A percentile compares a stretch with the other conserved stretches of the same genome.
Conservation (phyloP, 2,888 invertebrate genomes). For the Diachrysia chrysitis region DNA sequence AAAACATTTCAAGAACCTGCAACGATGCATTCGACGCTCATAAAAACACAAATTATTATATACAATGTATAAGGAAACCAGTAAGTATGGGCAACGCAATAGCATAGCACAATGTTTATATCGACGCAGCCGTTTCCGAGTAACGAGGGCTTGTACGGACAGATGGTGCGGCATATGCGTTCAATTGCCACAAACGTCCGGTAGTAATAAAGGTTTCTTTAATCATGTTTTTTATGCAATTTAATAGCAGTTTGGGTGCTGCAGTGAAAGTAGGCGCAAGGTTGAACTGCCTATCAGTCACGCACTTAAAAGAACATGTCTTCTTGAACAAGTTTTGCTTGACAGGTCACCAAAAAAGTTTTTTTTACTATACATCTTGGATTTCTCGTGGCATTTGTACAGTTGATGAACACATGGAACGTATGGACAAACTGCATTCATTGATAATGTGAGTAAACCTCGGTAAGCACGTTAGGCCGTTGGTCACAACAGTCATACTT, state of each 20-base stretch:
- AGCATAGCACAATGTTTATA: constrained; percentile 13
- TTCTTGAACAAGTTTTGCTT: not conserved
- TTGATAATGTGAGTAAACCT: no score
- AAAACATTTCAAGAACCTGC: not conserved
- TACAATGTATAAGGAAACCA: not conserved
- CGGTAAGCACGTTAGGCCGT: no score
- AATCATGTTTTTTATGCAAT: constrained; percentile 7
- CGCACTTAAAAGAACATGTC: not conserved
- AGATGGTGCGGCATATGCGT: constrained; percentile 53
- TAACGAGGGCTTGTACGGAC: constrained; percentile 32
- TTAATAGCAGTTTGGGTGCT: constrained; percentile 12
- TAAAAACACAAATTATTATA: not conserved
- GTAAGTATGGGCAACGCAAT: constrained; percentile 19
- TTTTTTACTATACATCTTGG: not conserved
- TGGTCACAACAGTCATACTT: no score
- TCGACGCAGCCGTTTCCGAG: constrained; percentile 46
- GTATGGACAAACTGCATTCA: no score
- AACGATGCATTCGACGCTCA: not conserved
- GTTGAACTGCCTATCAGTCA: constrained; percentile 2
- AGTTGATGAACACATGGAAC: no score
- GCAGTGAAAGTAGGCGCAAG: not conserved
- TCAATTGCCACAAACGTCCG: constrained; percentile 47
- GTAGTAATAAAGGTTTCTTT: constrained; percentile 36
- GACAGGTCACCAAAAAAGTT: not conserved
- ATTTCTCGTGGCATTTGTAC: not conserved